Evolutionary conservation across 2,797 vertebrate genomes (phyloP).

Genomic region (Buphagus erythrorhynchus): DNA sequence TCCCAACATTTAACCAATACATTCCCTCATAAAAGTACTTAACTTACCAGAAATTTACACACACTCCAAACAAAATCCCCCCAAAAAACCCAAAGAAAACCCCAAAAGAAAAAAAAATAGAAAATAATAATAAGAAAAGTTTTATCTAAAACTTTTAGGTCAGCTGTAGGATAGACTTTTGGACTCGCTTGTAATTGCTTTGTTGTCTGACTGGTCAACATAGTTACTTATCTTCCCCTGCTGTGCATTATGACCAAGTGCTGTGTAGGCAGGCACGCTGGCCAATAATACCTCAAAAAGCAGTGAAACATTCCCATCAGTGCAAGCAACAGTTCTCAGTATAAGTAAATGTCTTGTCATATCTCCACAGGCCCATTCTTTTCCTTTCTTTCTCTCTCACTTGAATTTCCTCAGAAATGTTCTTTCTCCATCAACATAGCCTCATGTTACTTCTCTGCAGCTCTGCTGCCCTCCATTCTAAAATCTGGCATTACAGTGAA

Average conservation of each 20-base stretch:
- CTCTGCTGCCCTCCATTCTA: constrained; percentile 66
- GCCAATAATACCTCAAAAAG: neutral
- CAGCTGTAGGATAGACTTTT: neutral
- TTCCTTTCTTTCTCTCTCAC: neutral
- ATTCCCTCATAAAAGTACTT: neutral
- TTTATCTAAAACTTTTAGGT: neutral
- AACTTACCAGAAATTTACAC: neutral
- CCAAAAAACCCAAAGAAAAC: neutral
- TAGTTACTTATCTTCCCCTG: neutral
- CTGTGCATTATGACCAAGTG: neutral
- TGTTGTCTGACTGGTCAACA: neutral
- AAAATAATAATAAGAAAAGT: fast-evolving
- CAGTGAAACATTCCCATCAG: neutral
- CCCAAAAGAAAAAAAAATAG: neutral
- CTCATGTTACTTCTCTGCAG: constrained; percentile 59
- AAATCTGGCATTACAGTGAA: constrained; percentile 68
- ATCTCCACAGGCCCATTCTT: neutral
- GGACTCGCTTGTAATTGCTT: neutral
- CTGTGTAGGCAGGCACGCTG: neutral
- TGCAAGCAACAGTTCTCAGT: neutral
- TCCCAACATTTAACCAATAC: neutral
- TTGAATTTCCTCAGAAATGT: constrained; percentile 33
- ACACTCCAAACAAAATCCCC: neutral
- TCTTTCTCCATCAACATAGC: constrained; percentile 49
- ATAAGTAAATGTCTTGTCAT: constrained; percentile 14